These are phyloP conservation scores for Oryzias javanicus DNA, from an alignment of 2,113 vertebrate species.

Conservation along the genomic window DNA sequence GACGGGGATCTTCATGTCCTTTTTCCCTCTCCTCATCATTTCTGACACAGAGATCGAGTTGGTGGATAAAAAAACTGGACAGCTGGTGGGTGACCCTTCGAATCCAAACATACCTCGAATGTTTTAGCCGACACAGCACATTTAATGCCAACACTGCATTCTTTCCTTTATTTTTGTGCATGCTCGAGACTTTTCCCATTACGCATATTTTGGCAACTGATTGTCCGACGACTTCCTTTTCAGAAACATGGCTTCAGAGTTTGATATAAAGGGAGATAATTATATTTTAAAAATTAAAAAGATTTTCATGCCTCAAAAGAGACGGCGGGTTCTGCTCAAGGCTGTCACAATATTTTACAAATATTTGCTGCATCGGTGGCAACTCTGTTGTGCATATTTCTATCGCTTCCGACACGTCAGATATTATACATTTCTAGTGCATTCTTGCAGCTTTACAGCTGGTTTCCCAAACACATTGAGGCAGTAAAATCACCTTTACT, in stretches of 20 bases:
- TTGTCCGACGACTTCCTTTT: constrained; percentile 57
- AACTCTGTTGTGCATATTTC: constrained; percentile 17
- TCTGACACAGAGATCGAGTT: too few relatives aligned
- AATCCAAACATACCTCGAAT: too few relatives aligned
- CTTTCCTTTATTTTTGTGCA: too few relatives aligned
- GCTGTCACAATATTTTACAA: constrained; percentile 5
- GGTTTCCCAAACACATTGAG: constrained; percentile 26
- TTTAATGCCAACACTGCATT: too few relatives aligned
- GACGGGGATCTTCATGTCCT: too few relatives aligned
- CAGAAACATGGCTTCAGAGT: constrained; percentile 20
- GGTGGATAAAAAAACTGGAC: too few relatives aligned
- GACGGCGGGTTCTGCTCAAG: constrained; percentile 22
- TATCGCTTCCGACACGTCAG: constrained; percentile 29
- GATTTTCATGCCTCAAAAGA: constrained; percentile 34
- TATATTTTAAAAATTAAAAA: constrained; percentile 50
- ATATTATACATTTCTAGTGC: constrained; percentile 51
- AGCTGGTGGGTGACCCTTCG: too few relatives aligned
- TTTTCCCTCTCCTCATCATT: too few relatives aligned
- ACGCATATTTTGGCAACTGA: constrained; percentile 56
- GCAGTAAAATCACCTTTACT: constrained; percentile 19
- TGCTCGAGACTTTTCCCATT: not conserved
- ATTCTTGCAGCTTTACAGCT: constrained; percentile 47
- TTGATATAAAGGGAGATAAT: constrained; percentile 44
- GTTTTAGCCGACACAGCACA: too few relatives aligned
- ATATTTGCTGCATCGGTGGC: not conserved